These are phyloP conservation scores for Herminia tarsipennalis DNA, from an alignment of 2,888 invertebrate genomes.

Conservation along the genomic window DNA sequence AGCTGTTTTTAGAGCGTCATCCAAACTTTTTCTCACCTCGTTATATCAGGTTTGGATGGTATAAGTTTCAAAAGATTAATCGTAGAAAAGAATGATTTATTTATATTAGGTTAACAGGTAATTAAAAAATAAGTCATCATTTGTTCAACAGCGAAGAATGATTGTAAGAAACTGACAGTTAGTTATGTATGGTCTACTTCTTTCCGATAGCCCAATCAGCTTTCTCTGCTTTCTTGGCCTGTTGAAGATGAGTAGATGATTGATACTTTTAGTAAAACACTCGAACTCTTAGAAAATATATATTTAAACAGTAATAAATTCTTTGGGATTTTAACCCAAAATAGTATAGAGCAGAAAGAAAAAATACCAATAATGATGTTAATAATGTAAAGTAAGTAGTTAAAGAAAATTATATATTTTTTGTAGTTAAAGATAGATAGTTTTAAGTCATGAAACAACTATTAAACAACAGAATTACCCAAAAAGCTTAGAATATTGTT, in stretches of 20 bases:
- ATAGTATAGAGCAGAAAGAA: no score
- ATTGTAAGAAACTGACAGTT: constrained; percentile 47
- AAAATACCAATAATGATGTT: no score
- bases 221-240: constrained; percentile 92
- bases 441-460: no score
- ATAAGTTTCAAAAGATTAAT: constrained; percentile 52
- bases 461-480: no score
- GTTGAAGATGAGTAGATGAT: constrained; percentile 77
- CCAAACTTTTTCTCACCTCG: constrained; percentile 75
- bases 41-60: constrained; percentile 47
- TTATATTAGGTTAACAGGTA: constrained; percentile 63
- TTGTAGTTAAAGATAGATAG: no score
- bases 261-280: constrained; percentile 34
- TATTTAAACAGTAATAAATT: no score
- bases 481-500: no score
- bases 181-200: constrained; percentile 77
- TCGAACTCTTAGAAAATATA: constrained; percentile 1
- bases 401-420: no score
- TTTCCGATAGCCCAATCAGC: constrained; percentile 89
- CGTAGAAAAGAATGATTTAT: constrained; percentile 65
- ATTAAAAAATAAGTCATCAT: constrained; percentile 64
- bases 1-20: constrained; percentile 61
- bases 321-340: no score
- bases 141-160: constrained; percentile 53
- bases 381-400: no score